Evolutionary conservation across 2,888 invertebrate species (phyloP), one percentile per base, ranked within the genome.

Genomic region (Lissocephala sabroskyi): DNA sequence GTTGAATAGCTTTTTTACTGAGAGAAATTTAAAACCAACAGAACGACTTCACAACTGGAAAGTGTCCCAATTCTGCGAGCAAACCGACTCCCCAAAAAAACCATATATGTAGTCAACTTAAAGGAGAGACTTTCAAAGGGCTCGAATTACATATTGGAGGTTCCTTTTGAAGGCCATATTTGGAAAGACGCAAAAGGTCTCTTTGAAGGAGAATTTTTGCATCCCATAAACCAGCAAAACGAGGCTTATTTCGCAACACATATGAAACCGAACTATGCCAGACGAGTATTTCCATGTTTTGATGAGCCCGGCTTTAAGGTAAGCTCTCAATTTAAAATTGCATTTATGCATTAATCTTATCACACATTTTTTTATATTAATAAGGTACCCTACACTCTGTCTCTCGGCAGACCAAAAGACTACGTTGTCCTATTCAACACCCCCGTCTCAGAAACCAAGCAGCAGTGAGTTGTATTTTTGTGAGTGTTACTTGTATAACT

Each of bases 231-330:
- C 1, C 83, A 83, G 2, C 79, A 80, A 18, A 82, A 80, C 28
- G 65, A 60, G 62, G 86, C 87, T 66, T 90, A 91, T 67, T 87
- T 90, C 13, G 91, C 89, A 0, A 90, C 92, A 0, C 88, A 91
- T 67, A 85, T 93, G 54, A 86, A 91, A 30, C 90, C 92, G 0
- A 90, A 91, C 79, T 88, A 92, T 73, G 93, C 93, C 0, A 86
- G 92, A n/a, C 87, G 87, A 14, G 86, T 93, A 62, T 94, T 94
- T 79, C 94, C 94, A 0, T 94, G 94, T 70, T 92, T 93, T 79
- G 93, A 94, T 77, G 92, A 93, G 70, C 92, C 93, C 0, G 88
- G 87, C 0, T 90, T 89, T 75, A 94, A 93, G 84, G 90, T 91
- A 0, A 89, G 9, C n/a, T 36, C 29, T 36, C 7, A 9, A 23